Percentiles rank a stretch among this genome's conserved stretches.
Evolutionary conservation across 2,888 invertebrate genomes (phyloP).

Genomic region (Choristoneura rosaceana): DNA sequence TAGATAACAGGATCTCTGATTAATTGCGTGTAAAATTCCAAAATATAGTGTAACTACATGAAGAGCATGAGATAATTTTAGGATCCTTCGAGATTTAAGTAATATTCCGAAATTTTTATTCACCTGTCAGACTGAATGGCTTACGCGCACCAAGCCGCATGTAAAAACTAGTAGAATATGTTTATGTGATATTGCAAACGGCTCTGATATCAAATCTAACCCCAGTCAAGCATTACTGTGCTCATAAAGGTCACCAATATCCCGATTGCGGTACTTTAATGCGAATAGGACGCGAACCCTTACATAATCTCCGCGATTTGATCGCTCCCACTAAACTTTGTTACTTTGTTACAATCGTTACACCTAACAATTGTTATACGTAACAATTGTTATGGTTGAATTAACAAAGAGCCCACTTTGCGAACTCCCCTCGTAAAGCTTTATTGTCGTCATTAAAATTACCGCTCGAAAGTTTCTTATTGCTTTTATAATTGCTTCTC

Average conservation of each 20-base stretch:
- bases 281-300: slow-evolving; percentile 8
- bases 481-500: slow-evolving; percentile 57
- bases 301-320: slow-evolving; percentile 23
- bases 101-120: too few species aligned
- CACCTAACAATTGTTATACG: slow-evolving; percentile 26
- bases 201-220: background rate
- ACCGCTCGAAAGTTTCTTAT: slow-evolving; percentile 51
- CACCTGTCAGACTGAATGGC: too few species aligned
- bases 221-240: background rate
- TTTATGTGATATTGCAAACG: background rate
- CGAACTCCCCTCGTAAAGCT: slow-evolving; percentile 47
- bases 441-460: slow-evolving; percentile 52
- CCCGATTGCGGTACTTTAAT: slow-evolving; percentile 8
- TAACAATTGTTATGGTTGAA: slow-evolving; percentile 44
- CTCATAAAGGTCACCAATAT: slow-evolving; percentile 5
- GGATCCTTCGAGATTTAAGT: too few species aligned
- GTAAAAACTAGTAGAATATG: background rate
- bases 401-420: slow-evolving; percentile 46
- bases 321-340: slow-evolving; percentile 27
- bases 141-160: background rate
- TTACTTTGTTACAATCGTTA: slow-evolving; percentile 15
- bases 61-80: too few species aligned
- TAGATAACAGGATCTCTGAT: too few species aligned
- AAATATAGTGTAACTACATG: too few species aligned
- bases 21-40: too few species aligned